Conservation (phyloP, 2,113 vertebrate species). For the Echinops telfairi region DNA sequence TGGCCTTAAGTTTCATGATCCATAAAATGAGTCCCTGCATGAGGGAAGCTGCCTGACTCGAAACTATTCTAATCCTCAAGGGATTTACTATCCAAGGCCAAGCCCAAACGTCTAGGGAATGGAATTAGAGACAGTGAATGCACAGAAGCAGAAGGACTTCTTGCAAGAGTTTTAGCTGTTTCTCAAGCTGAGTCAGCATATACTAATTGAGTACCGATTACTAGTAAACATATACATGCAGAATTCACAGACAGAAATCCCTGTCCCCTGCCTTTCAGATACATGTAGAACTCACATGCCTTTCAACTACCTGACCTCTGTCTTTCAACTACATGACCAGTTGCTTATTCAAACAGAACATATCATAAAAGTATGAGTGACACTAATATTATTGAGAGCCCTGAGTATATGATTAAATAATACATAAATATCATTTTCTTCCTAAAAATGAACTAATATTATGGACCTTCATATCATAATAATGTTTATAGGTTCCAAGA, state of each 20-base stretch:
- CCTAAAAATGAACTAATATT: neutral
- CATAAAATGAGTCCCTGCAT: conserved; percentile 6
- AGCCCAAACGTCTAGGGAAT: neutral
- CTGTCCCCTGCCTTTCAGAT: neutral
- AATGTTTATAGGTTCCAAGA: neutral
- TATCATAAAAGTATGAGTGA: neutral
- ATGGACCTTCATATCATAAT: neutral
- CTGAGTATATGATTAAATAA: neutral
- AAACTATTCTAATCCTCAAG: conserved; percentile 25
- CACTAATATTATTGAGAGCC: neutral
- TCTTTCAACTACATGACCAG: conserved; percentile 9
- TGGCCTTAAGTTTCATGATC: conserved; percentile 48
- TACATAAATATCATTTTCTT: neutral
- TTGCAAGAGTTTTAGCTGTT: neutral
- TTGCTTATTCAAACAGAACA: neutral
- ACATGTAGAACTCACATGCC: conserved; percentile 17
- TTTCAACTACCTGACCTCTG: neutral
- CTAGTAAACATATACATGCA: neutral
- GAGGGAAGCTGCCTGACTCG: neutral
- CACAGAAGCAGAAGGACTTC: neutral
- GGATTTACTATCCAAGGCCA: conserved; percentile 13
- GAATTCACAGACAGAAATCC: too few relatives aligned
- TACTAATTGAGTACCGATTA: too few relatives aligned
- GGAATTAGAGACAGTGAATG: neutral
- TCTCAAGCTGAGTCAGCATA: neutral